Base-by-base conservation (phyloP, 2,797 vertebrate genomes). In the Paramormyrops hopkinsi region DNA sequence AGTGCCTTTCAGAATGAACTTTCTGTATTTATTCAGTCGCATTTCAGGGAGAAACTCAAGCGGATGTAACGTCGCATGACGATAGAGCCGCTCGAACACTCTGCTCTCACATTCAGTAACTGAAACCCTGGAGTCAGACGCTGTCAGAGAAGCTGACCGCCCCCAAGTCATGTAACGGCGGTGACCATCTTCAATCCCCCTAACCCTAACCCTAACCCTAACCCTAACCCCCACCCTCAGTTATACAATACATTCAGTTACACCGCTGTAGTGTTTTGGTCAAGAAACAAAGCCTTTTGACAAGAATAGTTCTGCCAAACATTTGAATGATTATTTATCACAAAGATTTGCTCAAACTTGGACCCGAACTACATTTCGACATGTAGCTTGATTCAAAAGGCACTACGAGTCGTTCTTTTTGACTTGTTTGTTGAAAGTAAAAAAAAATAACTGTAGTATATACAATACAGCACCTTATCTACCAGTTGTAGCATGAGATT, bases 401-500 rank as follows among this genome's bases (percentile, higher is more conserved):
- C 90, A 90, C 90, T 90, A 65, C 89, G 41, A 88, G n/a, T 89
- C 84, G 25, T 87, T 89, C 69, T 73, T 86, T 89, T 73, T 87
- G 22, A 37, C 82, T 86, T 65, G 22, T 22, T 59, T 62, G 6
- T 12, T 59, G 79, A 86, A 48, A 29, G 17, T 82, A 54, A 76
- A 46, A 46, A 86, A 54, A 33, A 44, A 69, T 51, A 79, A 90
- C 79, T 69, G 54, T 90, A 85, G 79, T 90, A 12, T 69, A 91
- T 90, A 91, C 89, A 89, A 90, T 93, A 93, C 91, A 95, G 96
- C 95, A 96, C 96, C 95, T 96, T 96, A 96, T 93, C 91, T 89
- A 92, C 90, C 88, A 93, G 94, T 93, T 95, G 95, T 96, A 96
- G 94, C 95, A 95, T 94, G 94, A 92, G 94, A 93, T 93, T 93